phyloP scores from a whole-genome alignment of 2,888 invertebrate genomes.

The Ganaspis brasiliensis region DNA sequence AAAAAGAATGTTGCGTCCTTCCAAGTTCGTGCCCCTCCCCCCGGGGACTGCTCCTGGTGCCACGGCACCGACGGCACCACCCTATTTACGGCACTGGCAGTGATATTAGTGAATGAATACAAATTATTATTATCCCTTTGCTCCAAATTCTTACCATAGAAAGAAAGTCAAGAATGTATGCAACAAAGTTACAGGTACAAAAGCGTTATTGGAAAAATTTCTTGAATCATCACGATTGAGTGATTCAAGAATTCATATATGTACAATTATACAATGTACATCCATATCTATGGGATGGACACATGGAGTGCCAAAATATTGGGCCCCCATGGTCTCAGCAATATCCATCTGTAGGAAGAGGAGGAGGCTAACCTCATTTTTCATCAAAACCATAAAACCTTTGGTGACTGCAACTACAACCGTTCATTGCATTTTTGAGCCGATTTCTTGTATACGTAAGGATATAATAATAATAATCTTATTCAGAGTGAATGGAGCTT shows the following conservation, averaged over 20 bases:
- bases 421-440: slow-evolving; percentile 35
- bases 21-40: no score
- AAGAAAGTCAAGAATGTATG: not conserved
- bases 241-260: slow-evolving; percentile 4
- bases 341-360: slow-evolving; percentile 51
- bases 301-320: slow-evolving; percentile 78
- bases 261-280: not conserved
- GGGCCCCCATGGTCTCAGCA: slow-evolving; percentile 61
- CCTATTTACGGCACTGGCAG: no score
- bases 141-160: slow-evolving; percentile 13
- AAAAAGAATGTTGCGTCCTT: no score
- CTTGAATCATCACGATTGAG: not conserved
- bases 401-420: slow-evolving; percentile 47
- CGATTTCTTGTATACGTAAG: slow-evolving; percentile 34
- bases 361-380: slow-evolving; percentile 75
- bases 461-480: slow-evolving; percentile 4
- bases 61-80: no score
- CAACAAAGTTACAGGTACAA: slow-evolving; percentile 35
- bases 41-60: no score
- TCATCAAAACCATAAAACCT: slow-evolving; percentile 72
- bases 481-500: slow-evolving; percentile 33
- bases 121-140: no score
- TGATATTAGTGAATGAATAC: no score
- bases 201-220: slow-evolving; percentile 6
- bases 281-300: slow-evolving; percentile 18